Base-by-base conservation (phyloP, 2,113 vertebrate species). In the Damaliscus lunatus region DNA sequence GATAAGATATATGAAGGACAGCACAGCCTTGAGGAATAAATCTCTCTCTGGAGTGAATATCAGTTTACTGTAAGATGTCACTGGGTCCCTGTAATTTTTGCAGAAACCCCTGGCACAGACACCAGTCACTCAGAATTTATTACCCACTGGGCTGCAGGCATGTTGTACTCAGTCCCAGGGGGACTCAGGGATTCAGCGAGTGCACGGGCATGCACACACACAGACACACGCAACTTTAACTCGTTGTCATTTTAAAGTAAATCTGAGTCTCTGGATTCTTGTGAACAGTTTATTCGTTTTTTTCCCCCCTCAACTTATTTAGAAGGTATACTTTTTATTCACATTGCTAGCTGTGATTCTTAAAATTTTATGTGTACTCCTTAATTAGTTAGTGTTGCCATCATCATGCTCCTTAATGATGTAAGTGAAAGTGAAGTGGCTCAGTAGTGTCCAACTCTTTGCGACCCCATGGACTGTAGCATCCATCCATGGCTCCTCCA, bases 151-250 rank as follows among this genome's bases (percentile, higher is more conserved):
- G 17, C 10, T 40, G 2, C 7, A 78, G 10, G 7, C 13, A 16
- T 25, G 7, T 55, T 71, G 64, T 60, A 36, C 87, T 85, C 90
- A 88, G 16, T 15, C 40, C 19, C 50, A n/a, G 29, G 92, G 25
- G 40, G n/a, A 31, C 52, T 90, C 89, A 93, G 9, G 25, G 62
- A n/a, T 43, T 87, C 33, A 87, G 31, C 2, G 1, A 31, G 36
- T 23, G 13, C 4, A 15, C 1, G 5, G 1, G 0, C 1, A 0
- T 0, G 4, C 25, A 2, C 55, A 11, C 23, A 29, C 50, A 2
- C 55, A 80, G 52, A 59, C 53, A 46, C 29, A 59, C 5, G 12
- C 25, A 77, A 29, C 25, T 94, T 87, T 52, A 92, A 3, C 67
- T 43, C 25, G 4, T 52, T 91, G 31, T 92, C 31, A 78, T 92